phyloP scores from a whole-genome alignment of 2,113 vertebrate species.

The Sceloporus tristichus region DNA sequence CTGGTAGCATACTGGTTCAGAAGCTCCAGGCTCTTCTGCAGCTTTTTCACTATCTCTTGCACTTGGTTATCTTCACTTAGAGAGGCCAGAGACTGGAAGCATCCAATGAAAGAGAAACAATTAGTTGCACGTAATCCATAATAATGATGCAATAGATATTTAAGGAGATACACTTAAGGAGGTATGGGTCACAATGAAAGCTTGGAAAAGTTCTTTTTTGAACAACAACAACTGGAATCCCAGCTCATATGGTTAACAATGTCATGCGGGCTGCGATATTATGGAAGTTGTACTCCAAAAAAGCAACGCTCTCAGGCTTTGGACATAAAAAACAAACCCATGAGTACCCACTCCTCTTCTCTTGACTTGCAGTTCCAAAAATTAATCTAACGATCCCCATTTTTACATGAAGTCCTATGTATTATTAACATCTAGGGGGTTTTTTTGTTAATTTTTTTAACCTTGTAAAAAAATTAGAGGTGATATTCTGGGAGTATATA shows the following conservation, averaged over 20 bases:
- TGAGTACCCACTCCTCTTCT: too few species aligned
- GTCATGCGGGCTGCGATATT: too few species aligned
- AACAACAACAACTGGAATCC: background rate
- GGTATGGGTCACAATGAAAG: fast-evolving
- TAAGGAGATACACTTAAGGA: background rate
- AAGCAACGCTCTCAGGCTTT: too few species aligned
- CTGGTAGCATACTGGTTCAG: conserved; percentile 89
- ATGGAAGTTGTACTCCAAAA: too few species aligned
- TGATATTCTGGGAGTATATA: too few species aligned
- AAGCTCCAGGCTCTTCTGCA: conserved; percentile 90
- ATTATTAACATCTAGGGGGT: too few species aligned
- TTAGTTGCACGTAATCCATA: background rate
- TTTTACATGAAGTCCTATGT: background rate
- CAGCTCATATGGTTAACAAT: background rate
- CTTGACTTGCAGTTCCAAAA: background rate
- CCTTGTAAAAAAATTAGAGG: too few species aligned
- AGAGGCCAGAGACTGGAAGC: conserved; percentile 84
- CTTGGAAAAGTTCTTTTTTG: background rate
- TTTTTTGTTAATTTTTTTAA: too few species aligned
- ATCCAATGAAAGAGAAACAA: background rate
- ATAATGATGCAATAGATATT: background rate
- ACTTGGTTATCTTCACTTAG: conserved; percentile 92
- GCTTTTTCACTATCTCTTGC: conserved; percentile 90
- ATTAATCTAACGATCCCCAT: background rate
- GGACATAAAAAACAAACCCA: background rate